phyloP scores from a whole-genome alignment of 2,888 invertebrate genomes.

The Pecten maximus region DNA sequence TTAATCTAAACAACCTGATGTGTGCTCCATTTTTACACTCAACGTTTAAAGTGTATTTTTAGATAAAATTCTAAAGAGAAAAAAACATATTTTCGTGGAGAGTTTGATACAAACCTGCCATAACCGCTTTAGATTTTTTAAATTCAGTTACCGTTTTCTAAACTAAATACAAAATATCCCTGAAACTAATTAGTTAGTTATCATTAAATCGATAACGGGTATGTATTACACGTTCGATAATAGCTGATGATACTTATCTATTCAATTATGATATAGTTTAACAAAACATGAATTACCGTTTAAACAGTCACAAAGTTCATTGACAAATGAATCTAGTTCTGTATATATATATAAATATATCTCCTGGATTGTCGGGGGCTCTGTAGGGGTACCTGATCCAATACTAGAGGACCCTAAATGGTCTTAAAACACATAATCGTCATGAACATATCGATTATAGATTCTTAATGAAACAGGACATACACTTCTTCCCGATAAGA shows the following conservation, averaged over 20 bases:
- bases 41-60: too few relatives aligned
- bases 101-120: too few relatives aligned
- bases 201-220: background rate
- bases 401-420: background rate
- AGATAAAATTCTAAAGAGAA: too few relatives aligned
- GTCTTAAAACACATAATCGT: background rate
- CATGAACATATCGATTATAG: too few relatives aligned
- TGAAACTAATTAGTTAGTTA: background rate
- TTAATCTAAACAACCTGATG: too few relatives aligned
- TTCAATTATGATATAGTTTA: conserved; percentile 1
- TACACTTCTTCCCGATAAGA: too few relatives aligned
- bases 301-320: conserved; percentile 35
- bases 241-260: background rate
- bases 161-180: background rate
- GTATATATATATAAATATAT: background rate
- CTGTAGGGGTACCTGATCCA: background rate
- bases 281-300: background rate
- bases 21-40: too few relatives aligned
- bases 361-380: background rate
- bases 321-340: background rate
- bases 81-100: too few relatives aligned
- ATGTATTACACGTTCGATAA: background rate
- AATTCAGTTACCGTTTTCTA: background rate
- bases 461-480: too few relatives aligned
- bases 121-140: background rate